Base-by-base conservation (phyloP, 1,140 invertebrate genomes). In the Polyergus mexicanus region DNA sequence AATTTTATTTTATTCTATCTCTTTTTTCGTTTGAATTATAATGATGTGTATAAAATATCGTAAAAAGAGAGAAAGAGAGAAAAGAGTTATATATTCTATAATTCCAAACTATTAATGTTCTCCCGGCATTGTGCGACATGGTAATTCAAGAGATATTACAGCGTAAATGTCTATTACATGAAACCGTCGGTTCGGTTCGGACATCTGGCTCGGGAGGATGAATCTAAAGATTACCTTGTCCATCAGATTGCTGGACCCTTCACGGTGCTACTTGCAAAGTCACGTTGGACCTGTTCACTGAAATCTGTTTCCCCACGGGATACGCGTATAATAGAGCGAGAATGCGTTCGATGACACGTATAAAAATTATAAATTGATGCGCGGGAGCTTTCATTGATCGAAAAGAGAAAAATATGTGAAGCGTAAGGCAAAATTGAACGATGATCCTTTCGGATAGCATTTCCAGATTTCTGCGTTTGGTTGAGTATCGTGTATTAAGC, bases 201-300 rank as follows among this genome's bases (percentile, higher is more conserved):
- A 86, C 89, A 90, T 90, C 83, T 90, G 89, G 88, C 65, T 22
- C 47, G 10, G 72, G 77, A 60, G 41, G 86, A 90, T 80, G 77
- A 77, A 71, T 88, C 74, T 63, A 84, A 90, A 88, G 83, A 90
- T 88, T 72, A 84, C 63, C 63, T 72, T 89, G 77, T 84, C 85
- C 72, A 35, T 65, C 74, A 65, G 66, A 41, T 60, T 72, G 56
- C 77, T 87, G 86, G 72, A 58, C 77, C 87, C 58, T 77, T 54
- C 75, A 25, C 8, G 19, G 13, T 10, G 56, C 54, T 81, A 86
- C 47, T 86, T 68, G 89, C 89, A 44, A 47, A 88, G 88, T 90
- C 89, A 90, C 68, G 88, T 35, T 80, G 86, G 77, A 90, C 89
- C 86, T 90, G 89, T 90, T 86, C 86, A 66, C 54, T 41, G 47